Base-by-base conservation (phyloP, 2,113 vertebrate species). In the Alligator mississippiensis region DNA sequence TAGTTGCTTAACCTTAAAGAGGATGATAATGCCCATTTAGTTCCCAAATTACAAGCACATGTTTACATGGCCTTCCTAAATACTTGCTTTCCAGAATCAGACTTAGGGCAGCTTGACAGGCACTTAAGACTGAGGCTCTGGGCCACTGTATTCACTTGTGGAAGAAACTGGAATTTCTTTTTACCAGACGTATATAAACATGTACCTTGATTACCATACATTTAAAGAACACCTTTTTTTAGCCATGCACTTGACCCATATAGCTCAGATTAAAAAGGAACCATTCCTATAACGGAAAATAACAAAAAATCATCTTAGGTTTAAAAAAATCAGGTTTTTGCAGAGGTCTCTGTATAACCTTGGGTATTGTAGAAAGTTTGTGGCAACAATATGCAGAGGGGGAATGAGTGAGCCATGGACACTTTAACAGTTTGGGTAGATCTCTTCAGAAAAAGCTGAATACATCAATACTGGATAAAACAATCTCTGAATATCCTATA, bases 201-300 rank as follows among this genome's bases (percentile, higher is more conserved):
- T 77, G 76, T 91, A 91, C 80, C 58, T 83, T 61, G 13, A 77
- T 72, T 97, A 89, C 87, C 63, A 77, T 22, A 72, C 1, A 4
- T 94, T 96, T 95, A 94, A 96, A 84, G 70, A 84, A 94, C 89
- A 92, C 88, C 61, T 97, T 91, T 84, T 74, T 4, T 79, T 83
- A 61, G 70, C 58, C 84, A 17, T 93, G 81, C 82, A 88, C 30
- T 72, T 22, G 68, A 47, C 9, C 47, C 47, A 47, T 38, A 19
- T 72, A 21, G 10, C 10, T 72, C 34, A n/a, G 38, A 21, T 38
- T 10, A 22, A 62, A 63, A 91, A 80, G 78, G 79, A 84, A 24
- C 54, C 62, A 92, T 16, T 89, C 88, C 47, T 58, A 17, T 78
- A 86, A 86, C 82, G 70, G 75, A 72, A 13, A 72, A 18, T 72